Evolutionary conservation across 2,888 invertebrate genomes (phyloP).

Genomic region (Melinopterus prodromus): DNA sequence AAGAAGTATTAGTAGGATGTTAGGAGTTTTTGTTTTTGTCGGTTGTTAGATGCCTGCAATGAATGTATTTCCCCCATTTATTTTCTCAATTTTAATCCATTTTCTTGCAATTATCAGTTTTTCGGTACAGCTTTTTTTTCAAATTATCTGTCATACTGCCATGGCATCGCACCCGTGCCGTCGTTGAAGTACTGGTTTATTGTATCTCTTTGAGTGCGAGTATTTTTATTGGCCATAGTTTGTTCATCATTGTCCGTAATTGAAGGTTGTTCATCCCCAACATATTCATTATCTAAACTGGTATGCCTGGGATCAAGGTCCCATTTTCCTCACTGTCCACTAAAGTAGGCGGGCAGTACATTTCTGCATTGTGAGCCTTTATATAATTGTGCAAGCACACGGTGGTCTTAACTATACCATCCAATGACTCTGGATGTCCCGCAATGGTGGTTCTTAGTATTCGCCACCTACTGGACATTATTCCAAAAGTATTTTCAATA

Average conservation of each 20-base stretch:
- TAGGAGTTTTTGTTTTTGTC: no score
- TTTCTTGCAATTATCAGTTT: no score
- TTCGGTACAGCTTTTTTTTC: no score
- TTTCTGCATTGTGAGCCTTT: not conserved
- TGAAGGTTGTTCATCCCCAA: no score
- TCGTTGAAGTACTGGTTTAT: not conserved
- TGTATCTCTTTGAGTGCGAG: not conserved
- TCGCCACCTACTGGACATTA: conserved; percentile 39
- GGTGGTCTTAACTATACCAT: conserved; percentile 25
- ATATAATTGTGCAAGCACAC: not conserved
- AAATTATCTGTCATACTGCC: not conserved
- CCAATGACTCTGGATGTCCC: conserved; percentile 35
- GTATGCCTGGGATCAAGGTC: no score
- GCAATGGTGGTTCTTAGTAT: conserved; percentile 38
- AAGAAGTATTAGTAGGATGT: no score
- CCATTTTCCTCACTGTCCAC: no score
- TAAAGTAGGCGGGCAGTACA: not conserved
- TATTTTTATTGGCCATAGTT: not conserved
- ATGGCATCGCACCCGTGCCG: not conserved
- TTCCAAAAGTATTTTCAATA: conserved; percentile 42
- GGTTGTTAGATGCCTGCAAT: no score
- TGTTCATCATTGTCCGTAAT: not conserved
- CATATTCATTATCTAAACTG: no score
- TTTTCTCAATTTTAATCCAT: no score
- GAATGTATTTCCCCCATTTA: no score